Percentiles rank a stretch among this genome's conserved stretches.
Conservation (phyloP, 53 echinoderm and acorn worm species). For the Holothuria leucospilota region DNA sequence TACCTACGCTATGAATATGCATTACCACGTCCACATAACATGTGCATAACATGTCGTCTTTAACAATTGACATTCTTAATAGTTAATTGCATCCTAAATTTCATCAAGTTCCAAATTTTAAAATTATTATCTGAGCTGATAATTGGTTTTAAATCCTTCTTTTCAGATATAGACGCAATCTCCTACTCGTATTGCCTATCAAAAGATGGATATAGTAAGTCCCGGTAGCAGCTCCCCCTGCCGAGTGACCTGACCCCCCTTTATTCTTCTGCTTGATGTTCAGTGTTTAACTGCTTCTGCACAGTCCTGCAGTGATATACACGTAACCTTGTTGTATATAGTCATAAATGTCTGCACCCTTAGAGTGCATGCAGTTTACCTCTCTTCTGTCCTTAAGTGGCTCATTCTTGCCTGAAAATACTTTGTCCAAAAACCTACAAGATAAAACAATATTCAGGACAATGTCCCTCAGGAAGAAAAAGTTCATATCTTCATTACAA, state of each 20-base stretch:
- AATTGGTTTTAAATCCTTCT: constrained; percentile 27
- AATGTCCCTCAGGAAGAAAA: too few species aligned
- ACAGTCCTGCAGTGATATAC: background rate
- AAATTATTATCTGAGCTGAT: constrained; percentile 2
- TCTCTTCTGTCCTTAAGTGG: too few species aligned
- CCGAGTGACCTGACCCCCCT: background rate
- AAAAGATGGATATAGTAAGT: constrained; percentile 44
- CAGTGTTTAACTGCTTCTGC: background rate
- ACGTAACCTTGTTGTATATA: background rate
- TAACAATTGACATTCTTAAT: too few species aligned
- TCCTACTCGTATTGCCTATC: constrained; percentile 44
- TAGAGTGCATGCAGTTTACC: too few species aligned
- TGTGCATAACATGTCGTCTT: too few species aligned
- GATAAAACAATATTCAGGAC: too few species aligned
- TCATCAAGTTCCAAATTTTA: background rate
- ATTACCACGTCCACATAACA: too few species aligned
- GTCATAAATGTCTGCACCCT: background rate
- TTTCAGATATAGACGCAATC: constrained; percentile 38
- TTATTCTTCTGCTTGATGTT: constrained; percentile 1
- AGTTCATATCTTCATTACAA: too few species aligned
- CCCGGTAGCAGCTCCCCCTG: constrained; percentile 34
- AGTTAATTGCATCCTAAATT: too few species aligned
- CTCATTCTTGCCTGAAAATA: too few species aligned
- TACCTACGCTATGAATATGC: too few species aligned
- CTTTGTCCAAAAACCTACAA: too few species aligned